Percentiles rank a stretch among this genome's conserved stretches.
Conservation (phyloP, 2,797 vertebrate species). For the Champsocephalus esox region DNA sequence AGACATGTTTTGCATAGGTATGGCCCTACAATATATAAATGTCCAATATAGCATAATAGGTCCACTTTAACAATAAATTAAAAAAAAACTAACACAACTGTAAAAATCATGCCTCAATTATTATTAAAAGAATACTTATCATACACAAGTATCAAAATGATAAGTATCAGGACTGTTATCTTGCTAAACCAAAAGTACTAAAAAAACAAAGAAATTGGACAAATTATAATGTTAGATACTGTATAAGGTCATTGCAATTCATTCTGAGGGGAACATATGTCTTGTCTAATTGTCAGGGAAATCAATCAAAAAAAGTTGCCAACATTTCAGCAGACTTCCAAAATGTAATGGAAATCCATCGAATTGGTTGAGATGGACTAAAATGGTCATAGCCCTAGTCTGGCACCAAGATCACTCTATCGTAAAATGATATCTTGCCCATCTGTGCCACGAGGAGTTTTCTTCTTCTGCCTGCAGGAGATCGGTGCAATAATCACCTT, state of each 20-base stretch:
- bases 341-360: neutral
- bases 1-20: too few relatives aligned
- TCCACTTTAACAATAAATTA: neutral
- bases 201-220: neutral
- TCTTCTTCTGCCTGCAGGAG: conserved; percentile 28
- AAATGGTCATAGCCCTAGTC: neutral
- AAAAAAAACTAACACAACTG: neutral
- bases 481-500: conserved; percentile 50
- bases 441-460: conserved; percentile 2
- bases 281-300: neutral
- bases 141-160: neutral
- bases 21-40: too few relatives aligned
- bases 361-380: neutral
- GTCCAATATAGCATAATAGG: too few relatives aligned
- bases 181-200: neutral
- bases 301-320: neutral
- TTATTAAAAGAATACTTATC: neutral
- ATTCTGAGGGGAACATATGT: neutral
- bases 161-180: neutral
- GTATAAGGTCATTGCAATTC: neutral
- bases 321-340: neutral
- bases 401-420: neutral
- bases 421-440: neutral
- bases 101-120: neutral
- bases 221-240: neutral